Percentiles rank a stretch among this genome's conserved stretches.
Evolutionary conservation across 1,140 invertebrate species (phyloP).

Genomic region (Brachionus rotundiformis): DNA sequence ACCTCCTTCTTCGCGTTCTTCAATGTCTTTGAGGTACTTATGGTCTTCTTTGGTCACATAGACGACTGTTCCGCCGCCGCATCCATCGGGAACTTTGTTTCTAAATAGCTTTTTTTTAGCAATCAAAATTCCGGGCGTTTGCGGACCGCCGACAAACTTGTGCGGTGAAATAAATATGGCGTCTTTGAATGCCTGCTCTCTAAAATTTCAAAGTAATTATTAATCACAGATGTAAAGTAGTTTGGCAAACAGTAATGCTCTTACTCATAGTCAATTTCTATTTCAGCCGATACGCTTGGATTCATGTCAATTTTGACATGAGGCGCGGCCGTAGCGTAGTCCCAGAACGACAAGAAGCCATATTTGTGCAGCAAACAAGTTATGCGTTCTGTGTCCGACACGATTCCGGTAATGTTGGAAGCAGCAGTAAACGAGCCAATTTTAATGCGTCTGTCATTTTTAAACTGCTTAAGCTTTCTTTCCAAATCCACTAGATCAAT

Average conservation of each 20-base stretch:
- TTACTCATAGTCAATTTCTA: conserved; percentile 18
- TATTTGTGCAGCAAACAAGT: conserved; percentile 79
- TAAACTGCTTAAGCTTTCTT: conserved; percentile 59
- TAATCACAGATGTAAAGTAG: too few relatives aligned
- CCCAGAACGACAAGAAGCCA: conserved; percentile 80
- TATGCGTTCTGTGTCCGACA: conserved; percentile 79
- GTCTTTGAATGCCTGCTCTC: conserved; percentile 76
- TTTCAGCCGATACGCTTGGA: conserved; percentile 63
- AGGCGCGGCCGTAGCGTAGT: conserved; percentile 82
- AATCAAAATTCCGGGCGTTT: conserved; percentile 75
- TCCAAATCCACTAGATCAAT: conserved; percentile 78
- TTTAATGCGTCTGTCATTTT: conserved; percentile 65
- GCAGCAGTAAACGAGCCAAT: conserved; percentile 84
- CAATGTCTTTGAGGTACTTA: conserved; percentile 68
- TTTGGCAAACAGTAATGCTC: background rate
- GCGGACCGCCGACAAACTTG: conserved; percentile 85
- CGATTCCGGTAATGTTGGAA: conserved; percentile 83
- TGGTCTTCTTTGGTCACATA: conserved; percentile 68
- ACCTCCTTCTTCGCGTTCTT: conserved; percentile 80
- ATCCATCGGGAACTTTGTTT: conserved; percentile 66
- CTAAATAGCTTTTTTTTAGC: conserved; percentile 71
- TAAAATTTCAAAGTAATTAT: too few relatives aligned
- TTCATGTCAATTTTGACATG: conserved; percentile 83
- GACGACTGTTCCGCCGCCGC: conserved; percentile 71
- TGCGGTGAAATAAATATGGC: conserved; percentile 86